phyloP scores from a whole-genome alignment of 1,140 invertebrate genomes.

The Drosophila parvula region DNA sequence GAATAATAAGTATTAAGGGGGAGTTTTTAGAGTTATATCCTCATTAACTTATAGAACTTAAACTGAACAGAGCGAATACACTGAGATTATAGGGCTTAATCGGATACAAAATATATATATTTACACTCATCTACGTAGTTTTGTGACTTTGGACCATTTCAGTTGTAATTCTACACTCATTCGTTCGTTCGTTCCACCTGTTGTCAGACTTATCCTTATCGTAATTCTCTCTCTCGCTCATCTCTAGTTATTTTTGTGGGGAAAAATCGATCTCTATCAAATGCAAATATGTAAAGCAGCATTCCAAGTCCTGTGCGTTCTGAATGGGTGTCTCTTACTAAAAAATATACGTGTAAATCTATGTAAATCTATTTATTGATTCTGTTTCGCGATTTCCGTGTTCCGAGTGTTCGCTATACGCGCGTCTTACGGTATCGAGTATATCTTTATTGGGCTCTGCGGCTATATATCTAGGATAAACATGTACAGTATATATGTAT shows the following conservation, averaged over 20 bases:
- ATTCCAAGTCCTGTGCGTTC: constrained; percentile 72
- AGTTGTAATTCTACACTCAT: constrained; percentile 54
- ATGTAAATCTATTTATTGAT: constrained; percentile 43
- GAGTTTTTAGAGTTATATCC: constrained; percentile 35
- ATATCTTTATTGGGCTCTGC: constrained; percentile 41
- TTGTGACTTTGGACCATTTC: constrained; percentile 73
- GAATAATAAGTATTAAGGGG: constrained; percentile 29
- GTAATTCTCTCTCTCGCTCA: constrained; percentile 24
- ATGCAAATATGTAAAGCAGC: constrained; percentile 73
- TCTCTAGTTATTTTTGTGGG: constrained; percentile 21
- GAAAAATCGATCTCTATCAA: constrained; percentile 75
- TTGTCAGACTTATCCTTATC: constrained; percentile 70
- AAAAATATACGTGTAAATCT: constrained; percentile 59
- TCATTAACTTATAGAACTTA: constrained; percentile 29
- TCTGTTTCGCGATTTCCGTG: constrained; percentile 28
- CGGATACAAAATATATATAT: constrained; percentile 48
- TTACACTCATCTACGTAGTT: constrained; percentile 56
- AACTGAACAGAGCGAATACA: constrained; percentile 21
- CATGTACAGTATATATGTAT: constrained; percentile 47
- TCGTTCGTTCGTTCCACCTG: constrained; percentile 33
- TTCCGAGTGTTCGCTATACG: constrained; percentile 8
- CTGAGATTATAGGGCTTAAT: constrained; percentile 21
- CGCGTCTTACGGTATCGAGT: constrained; percentile 35
- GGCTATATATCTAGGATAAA: constrained; percentile 43
- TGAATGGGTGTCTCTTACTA: constrained; percentile 68